Conservation (phyloP, 2,888 invertebrate genomes). For the Meteorus cinctellus region DNA sequence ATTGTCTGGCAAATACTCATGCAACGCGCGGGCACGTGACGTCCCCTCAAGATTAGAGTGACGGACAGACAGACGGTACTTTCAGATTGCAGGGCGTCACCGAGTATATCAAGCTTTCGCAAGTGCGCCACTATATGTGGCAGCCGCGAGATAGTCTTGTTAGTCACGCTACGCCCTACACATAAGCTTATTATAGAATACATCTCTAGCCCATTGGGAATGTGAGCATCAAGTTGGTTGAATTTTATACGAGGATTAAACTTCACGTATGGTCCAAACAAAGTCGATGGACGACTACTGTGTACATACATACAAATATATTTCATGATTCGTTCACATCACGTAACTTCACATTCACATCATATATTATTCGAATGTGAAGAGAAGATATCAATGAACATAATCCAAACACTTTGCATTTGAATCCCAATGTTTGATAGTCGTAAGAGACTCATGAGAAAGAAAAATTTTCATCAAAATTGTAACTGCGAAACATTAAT, state of each 20-base stretch:
- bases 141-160: slow-evolving; percentile 67
- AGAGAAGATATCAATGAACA: not conserved
- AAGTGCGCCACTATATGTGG: slow-evolving; percentile 39
- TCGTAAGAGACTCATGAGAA: no score
- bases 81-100: slow-evolving; percentile 52
- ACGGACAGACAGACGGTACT: slow-evolving; percentile 50
- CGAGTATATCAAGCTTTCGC: slow-evolving; percentile 57
- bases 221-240: slow-evolving; percentile 28
- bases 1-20: slow-evolving; percentile 40
- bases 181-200: slow-evolving; percentile 56
- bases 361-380: not conserved
- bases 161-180: slow-evolving; percentile 57
- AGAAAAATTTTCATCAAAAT: no score
- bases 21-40: slow-evolving; percentile 37
- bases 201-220: slow-evolving; percentile 44
- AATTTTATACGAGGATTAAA: slow-evolving; percentile 54
- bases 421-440: no score
- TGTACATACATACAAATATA: not conserved
- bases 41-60: slow-evolving; percentile 47
- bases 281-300: not conserved
- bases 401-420: no score
- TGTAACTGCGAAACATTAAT: not conserved
- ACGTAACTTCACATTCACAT: not conserved
- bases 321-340: slow-evolving; percentile 16
- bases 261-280: slow-evolving; percentile 16